These are phyloP conservation scores for Promerops cafer DNA, from an alignment of 2,113 vertebrate genomes.

Conservation along the genomic window DNA sequence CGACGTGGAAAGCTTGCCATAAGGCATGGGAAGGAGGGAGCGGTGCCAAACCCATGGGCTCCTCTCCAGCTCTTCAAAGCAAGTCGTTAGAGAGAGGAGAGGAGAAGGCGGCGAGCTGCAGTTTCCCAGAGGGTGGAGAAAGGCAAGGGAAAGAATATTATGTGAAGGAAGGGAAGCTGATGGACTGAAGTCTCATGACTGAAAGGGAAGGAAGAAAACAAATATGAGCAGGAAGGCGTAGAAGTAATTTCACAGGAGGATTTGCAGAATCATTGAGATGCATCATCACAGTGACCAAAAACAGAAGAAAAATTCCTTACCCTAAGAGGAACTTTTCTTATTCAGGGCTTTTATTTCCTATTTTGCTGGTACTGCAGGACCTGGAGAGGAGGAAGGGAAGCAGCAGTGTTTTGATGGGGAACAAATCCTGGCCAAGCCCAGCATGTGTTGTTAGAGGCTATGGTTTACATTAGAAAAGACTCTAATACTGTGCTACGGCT, in stretches of 20 bases:
- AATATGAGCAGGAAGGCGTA: neutral
- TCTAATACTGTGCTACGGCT: neutral
- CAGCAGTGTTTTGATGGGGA: neutral
- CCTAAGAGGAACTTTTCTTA: neutral
- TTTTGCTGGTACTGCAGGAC: conserved; percentile 2
- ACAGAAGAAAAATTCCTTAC: neutral
- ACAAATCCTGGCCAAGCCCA: neutral
- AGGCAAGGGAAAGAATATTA: neutral
- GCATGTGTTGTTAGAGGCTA: neutral
- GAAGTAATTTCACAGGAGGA: conserved; percentile 6
- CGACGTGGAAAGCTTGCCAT: conserved; percentile 36
- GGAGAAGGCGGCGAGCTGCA: neutral
- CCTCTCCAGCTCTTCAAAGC: conserved; percentile 54
- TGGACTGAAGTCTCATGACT: conserved; percentile 20
- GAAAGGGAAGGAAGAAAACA: conserved; percentile 42
- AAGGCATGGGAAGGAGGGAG: conserved; percentile 46
- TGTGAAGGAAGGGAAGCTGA: neutral
- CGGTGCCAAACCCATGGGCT: conserved; percentile 45
- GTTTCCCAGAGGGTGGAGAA: neutral
- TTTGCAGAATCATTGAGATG: neutral
- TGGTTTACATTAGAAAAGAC: conserved; percentile 23
- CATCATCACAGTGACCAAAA: neutral
- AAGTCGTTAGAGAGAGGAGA: conserved; percentile 19
- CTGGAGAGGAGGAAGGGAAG: neutral
- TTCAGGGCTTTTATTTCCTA: neutral